Base-by-base conservation (phyloP, 2,888 invertebrate genomes). In the Dryocosmus kuriphilus region DNA sequence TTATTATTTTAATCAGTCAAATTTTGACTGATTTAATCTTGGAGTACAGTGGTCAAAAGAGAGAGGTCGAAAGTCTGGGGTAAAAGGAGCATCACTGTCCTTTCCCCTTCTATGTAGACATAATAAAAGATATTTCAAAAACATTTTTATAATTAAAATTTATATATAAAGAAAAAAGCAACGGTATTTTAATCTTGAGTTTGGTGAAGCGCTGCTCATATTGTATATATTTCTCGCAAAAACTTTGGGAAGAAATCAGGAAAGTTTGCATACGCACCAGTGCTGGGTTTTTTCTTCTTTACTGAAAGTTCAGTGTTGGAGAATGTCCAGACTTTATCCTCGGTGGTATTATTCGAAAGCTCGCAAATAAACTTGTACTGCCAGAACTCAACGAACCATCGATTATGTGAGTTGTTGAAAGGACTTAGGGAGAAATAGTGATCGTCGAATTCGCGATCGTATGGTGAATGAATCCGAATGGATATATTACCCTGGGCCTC, bases 381-480 rank as follows among this genome's bases (percentile, higher is more conserved):
- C 96, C 96, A 96, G 91, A 96, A 96, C 90, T 96, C 96, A 85
- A 93, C 92, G 91, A 96, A 96, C 94, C 94, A 94, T 0, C 96
- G 96, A 91, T 96, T 96, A 75, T 95, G 92, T 9, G 91, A 88
- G 90, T 96, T 95, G 86, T 92, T 94, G 81, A 92, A 89, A 0
- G 95, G 95, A 79, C 93, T 93, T 73, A 96, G 92, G 1, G 93
- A 91, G 85, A 94, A 94, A 91, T 96, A 96, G 90, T 96, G 94
- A 8, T 93, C 89, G 88, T 96, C 95, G 89, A 95, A 95, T 79
- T 93, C 92, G 38, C 90, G 87, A 51, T 95, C 93, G 90, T 94
- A 93, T 0, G 96, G 95, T 24, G 96, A 96, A 89, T 96, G 94
- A 82, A 96, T 95, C 85, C 95, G 93, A 85, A 96, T 94, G 74